A percentile compares a stretch with the other conserved stretches of the same genome.
Evolutionary conservation across 2,797 vertebrate species (phyloP).

Genomic region (Falco concolor): DNA sequence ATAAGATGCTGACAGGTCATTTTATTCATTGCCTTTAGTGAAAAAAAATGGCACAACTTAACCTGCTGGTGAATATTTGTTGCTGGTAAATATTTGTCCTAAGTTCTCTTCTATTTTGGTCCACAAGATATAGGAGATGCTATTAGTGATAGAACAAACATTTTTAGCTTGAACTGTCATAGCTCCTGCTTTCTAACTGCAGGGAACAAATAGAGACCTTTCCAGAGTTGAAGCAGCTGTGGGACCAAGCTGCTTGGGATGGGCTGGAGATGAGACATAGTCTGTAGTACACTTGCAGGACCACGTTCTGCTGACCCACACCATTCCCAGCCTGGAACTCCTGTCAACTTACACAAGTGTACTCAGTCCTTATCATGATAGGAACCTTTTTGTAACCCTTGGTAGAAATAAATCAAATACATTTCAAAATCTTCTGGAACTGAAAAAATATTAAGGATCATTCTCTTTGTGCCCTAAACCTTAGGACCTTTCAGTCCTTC

Average conservation of each 20-base stretch:
- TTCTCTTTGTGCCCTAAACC: neutral
- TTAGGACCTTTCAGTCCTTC: neutral
- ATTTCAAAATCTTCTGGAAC: neutral
- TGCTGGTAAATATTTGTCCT: accelerated
- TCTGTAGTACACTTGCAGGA: neutral
- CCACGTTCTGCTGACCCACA: neutral
- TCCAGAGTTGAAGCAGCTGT: neutral
- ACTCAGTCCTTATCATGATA: neutral
- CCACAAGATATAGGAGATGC: neutral
- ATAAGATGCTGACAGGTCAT: neutral
- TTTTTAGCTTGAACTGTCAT: neutral
- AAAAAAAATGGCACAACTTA: neutral
- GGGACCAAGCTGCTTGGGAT: neutral
- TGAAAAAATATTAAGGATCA: neutral
- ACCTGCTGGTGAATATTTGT: neutral
- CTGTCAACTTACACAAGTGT: neutral
- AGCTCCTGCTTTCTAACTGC: neutral
- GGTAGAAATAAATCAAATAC: neutral
- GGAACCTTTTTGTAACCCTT: neutral
- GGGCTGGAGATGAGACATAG: no score
- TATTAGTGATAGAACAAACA: neutral
- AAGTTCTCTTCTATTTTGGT: neutral
- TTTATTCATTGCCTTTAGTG: neutral
- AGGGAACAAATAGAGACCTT: neutral
- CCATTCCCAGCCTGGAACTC: neutral